Conservation (phyloP, 2,888 invertebrate genomes). For the Campoplex nolae region DNA sequence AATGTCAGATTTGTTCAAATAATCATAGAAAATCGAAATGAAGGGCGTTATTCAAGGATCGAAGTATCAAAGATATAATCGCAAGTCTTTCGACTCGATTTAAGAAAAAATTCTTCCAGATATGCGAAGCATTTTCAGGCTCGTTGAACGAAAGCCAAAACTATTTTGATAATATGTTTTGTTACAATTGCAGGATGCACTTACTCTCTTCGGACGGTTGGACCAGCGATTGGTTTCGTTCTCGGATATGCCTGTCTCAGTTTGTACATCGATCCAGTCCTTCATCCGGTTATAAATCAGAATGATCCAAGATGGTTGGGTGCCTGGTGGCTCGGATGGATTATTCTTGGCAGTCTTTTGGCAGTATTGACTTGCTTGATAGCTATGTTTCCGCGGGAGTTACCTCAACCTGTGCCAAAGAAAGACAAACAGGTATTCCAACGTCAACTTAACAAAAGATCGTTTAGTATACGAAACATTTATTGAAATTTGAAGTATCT, state of each 20-base stretch:
- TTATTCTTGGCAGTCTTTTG: constrained; percentile 86
- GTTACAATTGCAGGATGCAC: constrained; percentile 83
- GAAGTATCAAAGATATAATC: too few relatives aligned
- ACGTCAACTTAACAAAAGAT: not conserved
- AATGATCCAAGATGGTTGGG: constrained; percentile 90
- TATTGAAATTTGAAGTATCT: not conserved
- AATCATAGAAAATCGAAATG: too few relatives aligned
- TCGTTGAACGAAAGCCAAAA: too few relatives aligned
- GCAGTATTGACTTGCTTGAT: constrained; percentile 87
- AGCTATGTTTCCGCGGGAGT: constrained; percentile 88
- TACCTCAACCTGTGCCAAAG: constrained; percentile 82
- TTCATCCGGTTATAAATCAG: constrained; percentile 87
- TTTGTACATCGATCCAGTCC: constrained; percentile 87
- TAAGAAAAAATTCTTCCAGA: too few relatives aligned
- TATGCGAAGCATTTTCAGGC: too few relatives aligned
- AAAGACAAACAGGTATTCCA: constrained; percentile 45
- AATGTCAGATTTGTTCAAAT: too few relatives aligned
- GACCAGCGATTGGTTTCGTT: constrained; percentile 88
- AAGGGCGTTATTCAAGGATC: too few relatives aligned
- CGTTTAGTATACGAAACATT: not conserved
- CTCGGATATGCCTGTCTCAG: constrained; percentile 86
- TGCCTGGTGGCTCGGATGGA: constrained; percentile 92
- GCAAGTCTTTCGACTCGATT: too few relatives aligned
- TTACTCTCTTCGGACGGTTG: constrained; percentile 85
- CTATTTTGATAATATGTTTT: not conserved